Base-by-base conservation (phyloP, 2,888 invertebrate species). In the Scrobipalpa atriplicella region DNA sequence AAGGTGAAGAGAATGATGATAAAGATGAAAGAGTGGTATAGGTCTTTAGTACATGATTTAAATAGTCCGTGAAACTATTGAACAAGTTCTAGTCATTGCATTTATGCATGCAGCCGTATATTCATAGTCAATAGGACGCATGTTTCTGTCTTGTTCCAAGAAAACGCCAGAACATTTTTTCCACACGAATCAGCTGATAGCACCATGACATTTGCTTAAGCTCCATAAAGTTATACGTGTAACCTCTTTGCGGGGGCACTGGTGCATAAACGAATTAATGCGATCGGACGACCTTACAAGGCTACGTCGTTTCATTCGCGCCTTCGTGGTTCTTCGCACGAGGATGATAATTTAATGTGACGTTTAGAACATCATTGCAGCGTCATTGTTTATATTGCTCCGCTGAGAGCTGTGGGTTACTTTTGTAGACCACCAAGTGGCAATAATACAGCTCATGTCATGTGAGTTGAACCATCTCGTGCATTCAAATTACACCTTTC, bases 221-320 rank as follows among this genome's bases (percentile, higher is more conserved):
- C 36, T 38, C 60, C 39, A 16, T 11, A 19, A 47, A 62, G 62
- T 47, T 36, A 36, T 62, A 19, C 47, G 13, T 62, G 66, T 43
- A 65, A 65, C 65, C 58, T 65, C 54, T 29, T 21, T 16, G 11
- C 21, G 38, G 66, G 69, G 68, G 71, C 75, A 73, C 52, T 75
- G 75, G 71, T 70, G 75, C 77, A 74, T 76, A 75, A 73, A 75
- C 73, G 80, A 75, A 79, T 77, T 79, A 78, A 84, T 73, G 71
- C 70, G 77, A 79, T 82, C 73, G 58, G 82, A 83, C 83, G 81
- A 78, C 85, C 81, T 81, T 82, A 81, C 83, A 86, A 86, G 84
- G 84, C 76, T 77, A 77, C 67, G 69, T 68, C 71, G 72, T 77
- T 77, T 79, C 77, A 72, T 80, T 80, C 77, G 76, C 79, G 75